phyloP scores from a whole-genome alignment of 2,113 vertebrate species.

The Brachionichthys hirsutus region DNA sequence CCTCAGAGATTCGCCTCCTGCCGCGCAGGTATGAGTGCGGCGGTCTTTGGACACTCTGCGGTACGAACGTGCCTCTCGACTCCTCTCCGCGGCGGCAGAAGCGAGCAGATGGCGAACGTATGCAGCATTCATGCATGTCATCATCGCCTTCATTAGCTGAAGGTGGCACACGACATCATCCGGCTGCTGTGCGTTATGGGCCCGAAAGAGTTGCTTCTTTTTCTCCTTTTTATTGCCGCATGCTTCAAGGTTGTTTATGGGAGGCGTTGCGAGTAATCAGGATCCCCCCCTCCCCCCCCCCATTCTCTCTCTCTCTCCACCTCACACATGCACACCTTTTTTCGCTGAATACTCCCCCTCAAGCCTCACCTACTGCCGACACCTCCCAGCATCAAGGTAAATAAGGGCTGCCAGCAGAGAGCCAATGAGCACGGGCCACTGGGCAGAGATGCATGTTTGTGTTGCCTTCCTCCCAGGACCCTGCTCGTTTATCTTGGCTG shows the following conservation, averaged over 20 bases:
- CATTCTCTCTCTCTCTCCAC: too few relatives aligned
- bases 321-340: constrained; percentile 6
- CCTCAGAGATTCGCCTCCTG: constrained; percentile 30
- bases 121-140: constrained; percentile 68
- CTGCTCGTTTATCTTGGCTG: constrained; percentile 78
- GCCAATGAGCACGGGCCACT: constrained; percentile 71
- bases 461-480: constrained; percentile 71
- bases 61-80: constrained; percentile 43
- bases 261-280: constrained; percentile 60
- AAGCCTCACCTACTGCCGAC: constrained; percentile 38
- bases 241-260: constrained; percentile 68
- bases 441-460: constrained; percentile 77
- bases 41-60: constrained; percentile 37
- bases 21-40: constrained; percentile 43
- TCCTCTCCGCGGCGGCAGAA: constrained; percentile 56
- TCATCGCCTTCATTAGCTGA: constrained; percentile 78
- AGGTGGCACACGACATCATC: constrained; percentile 78
- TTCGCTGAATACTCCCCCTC: constrained; percentile 27
- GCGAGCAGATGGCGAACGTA: constrained; percentile 75
- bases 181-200: constrained; percentile 46
- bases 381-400: constrained; percentile 72
- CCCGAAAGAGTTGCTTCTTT: constrained; percentile 56
- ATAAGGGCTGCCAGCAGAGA: constrained; percentile 72
- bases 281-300: constrained; percentile 1
- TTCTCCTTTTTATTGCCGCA: constrained; percentile 37